phyloP scores from a whole-genome alignment of 2,113 vertebrate genomes.

The Cairina moschata region DNA sequence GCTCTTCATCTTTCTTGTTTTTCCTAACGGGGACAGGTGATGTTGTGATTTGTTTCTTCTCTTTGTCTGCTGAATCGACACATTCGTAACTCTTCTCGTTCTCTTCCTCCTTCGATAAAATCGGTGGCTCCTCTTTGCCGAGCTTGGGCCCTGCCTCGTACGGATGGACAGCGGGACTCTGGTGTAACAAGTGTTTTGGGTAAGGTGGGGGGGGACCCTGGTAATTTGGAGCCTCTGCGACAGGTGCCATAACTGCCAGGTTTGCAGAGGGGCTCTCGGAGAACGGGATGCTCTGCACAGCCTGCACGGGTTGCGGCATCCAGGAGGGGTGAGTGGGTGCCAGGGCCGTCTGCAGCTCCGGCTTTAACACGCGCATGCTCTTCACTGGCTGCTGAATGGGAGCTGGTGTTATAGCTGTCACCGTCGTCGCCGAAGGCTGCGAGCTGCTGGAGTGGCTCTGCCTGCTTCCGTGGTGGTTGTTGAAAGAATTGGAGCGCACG shows the following conservation, averaged over 20 bases:
- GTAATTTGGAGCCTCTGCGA: slow-evolving; percentile 86
- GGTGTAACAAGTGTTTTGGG: slow-evolving; percentile 93
- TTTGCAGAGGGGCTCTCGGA: slow-evolving; percentile 69
- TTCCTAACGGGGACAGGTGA: slow-evolving; percentile 94
- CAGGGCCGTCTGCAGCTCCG: slow-evolving; percentile 93
- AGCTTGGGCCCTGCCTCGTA: slow-evolving; percentile 73
- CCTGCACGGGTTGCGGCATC: slow-evolving; percentile 80
- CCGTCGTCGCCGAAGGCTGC: slow-evolving; percentile 92
- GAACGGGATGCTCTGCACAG: slow-evolving; percentile 74
- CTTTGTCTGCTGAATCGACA: slow-evolving; percentile 80
- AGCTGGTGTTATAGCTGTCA: slow-evolving; percentile 94
- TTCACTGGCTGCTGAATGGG: slow-evolving; percentile 95
- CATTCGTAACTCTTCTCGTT: slow-evolving; percentile 73
- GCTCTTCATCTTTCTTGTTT: slow-evolving; percentile 91
- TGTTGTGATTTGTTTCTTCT: slow-evolving; percentile 97
- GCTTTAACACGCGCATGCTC: slow-evolving; percentile 94
- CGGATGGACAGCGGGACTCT: slow-evolving; percentile 65
- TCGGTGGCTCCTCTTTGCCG: slow-evolving; percentile 74
- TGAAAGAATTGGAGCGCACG: slow-evolving; percentile 93
- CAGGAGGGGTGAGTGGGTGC: slow-evolving; percentile 94
- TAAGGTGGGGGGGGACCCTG: slow-evolving; percentile 84
- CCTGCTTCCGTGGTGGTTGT: slow-evolving; percentile 83
- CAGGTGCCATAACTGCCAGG: slow-evolving; percentile 74
- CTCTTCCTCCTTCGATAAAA: slow-evolving; percentile 79
- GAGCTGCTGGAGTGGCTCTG: slow-evolving; percentile 81